Evolutionary conservation across 1,140 invertebrate genomes (phyloP), one percentile per base, ranked within the genome.

Genomic region (Caenorhabditis tropicalis): DNA sequence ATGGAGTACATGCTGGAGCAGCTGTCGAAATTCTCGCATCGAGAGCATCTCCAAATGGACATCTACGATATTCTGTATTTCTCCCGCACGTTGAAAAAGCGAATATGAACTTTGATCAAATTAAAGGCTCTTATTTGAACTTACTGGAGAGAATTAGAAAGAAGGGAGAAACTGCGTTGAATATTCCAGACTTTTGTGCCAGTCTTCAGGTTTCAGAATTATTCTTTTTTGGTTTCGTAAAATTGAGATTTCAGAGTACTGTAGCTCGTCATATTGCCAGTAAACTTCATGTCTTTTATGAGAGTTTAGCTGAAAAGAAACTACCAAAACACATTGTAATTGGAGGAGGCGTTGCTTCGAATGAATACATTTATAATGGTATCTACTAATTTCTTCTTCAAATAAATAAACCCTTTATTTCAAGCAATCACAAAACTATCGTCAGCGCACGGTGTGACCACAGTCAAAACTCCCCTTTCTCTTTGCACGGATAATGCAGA

Each of bases 401-500:
- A 27, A 80, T 21, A 15, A 21, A 21, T 0, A 33, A 33, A 58
- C 24, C 1, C 6, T n/a, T 19, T 48, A 31, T 48, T 84, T 51
- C 31, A 31, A 84, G 74, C 46, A 16, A 79, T 84, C 36, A 79
- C 51, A 39, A 84, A 84, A 56, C 21, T 79, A 0, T 79, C 46
- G 4, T 1, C 31, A 36, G 70, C 70, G 4, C 36, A 85, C 43
- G 21, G 27, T 29, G 48, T 85, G 19, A 15, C 43, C 3, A 58
- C 79, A 0, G 21, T 85, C 43, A 48, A 43, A 27, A 39, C 80
- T 29, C 83, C 79, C 1, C 33, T 49, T 5, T 56, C 70, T 19
- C 79, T 85, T 6, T 85, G 83, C 53, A 85, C 83, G 2, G 83
- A 85, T 16, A 85, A 85, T 65, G 83, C 74, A 0, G 83, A 85